Base-by-base conservation (phyloP, 2,888 invertebrate genomes). In the Lymantria dispar region DNA sequence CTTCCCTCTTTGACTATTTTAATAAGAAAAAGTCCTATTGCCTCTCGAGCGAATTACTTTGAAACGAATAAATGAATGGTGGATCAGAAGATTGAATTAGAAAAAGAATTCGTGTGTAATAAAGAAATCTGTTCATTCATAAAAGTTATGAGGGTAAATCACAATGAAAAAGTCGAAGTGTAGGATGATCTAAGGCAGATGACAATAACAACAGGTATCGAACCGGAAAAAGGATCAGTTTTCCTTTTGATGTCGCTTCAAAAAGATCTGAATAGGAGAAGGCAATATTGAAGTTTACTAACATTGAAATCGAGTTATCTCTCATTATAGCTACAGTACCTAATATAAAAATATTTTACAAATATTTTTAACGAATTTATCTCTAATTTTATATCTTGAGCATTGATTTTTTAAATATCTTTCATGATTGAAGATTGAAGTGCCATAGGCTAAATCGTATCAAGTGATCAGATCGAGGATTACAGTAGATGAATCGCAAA, bases 41-140 rank as follows among this genome's bases (percentile, higher is more conserved):
- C 76, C 76, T 78, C 78, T 75, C 68, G 52, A 72, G 71, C 64
- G 80, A 84, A 87, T 87, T 86, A 87, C 85, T 85, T 87, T 84
- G 83, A 82, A 84, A 80, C 81, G 84, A 81, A 84, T 83, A 85
- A 86, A 87, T 87, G 85, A 87, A 86, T 81, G 85, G 58, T 75
- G 84, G 84, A 82, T 87, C 78, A 83, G 75, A 70, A 80, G 81
- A 86, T 87, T 87, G 84, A 85, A 87, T 88, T 89, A 88, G 85
- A 84, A 85, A 83, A 80, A 81, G 81, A 80, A 84, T 85, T 87
- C 78, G 78, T 78, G 73, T 75, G 74, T 80, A 83, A 87, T 87
- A 88, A 85, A 85, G 81, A 85, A 83, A 83, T 84, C 78, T 76
- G 73, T 74, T 78, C 77, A 83, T 86, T 87, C 82, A 89, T 81